A percentile compares a stretch with the other conserved stretches of the same genome.
Conservation (phyloP, 2,888 invertebrate genomes). For the Tethea ocularis region DNA sequence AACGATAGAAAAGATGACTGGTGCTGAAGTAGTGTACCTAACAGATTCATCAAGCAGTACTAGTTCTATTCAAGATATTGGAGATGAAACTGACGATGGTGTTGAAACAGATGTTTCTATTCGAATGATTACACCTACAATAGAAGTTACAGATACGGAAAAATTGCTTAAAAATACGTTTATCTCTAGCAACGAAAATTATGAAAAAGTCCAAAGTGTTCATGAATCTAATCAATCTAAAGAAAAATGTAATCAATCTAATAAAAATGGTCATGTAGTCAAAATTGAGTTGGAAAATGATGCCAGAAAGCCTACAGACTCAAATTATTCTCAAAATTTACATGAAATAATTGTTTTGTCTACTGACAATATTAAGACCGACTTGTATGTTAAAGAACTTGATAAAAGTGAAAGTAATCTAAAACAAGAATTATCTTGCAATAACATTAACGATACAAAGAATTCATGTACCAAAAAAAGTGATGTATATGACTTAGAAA, state of each 20-base stretch:
- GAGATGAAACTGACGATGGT: constrained; percentile 73
- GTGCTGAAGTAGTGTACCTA: constrained; percentile 87
- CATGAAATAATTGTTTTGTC: constrained; percentile 73
- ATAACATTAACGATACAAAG: constrained; percentile 12
- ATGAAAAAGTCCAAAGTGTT: constrained; percentile 3
- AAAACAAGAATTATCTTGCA: constrained; percentile 11
- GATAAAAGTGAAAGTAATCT: constrained; percentile 29
- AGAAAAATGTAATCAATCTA: constrained; percentile 8
- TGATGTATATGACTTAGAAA: constrained; percentile 61
- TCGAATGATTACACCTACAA: constrained; percentile 78
- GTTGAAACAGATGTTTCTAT: constrained; percentile 76
- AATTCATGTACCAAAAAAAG: constrained; percentile 17
- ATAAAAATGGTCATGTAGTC: constrained; percentile 19
- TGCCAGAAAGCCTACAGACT: constrained; percentile 6
- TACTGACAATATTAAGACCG: constrained; percentile 68
- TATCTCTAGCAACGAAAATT: constrained; percentile 33
- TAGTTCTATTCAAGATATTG: constrained; percentile 83
- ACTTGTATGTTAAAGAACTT: constrained; percentile 70
- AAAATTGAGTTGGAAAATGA: constrained; percentile 20
- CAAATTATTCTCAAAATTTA: constrained; percentile 11
- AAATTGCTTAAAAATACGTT: constrained; percentile 66
- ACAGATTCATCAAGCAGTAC: constrained; percentile 87
- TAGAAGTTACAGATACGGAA: constrained; percentile 77
- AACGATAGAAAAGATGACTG: constrained; percentile 79
- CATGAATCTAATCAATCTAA: constrained; percentile 16